Evolutionary conservation across 2,797 vertebrate species (phyloP).

Genomic region (Graptemys geographica): DNA sequence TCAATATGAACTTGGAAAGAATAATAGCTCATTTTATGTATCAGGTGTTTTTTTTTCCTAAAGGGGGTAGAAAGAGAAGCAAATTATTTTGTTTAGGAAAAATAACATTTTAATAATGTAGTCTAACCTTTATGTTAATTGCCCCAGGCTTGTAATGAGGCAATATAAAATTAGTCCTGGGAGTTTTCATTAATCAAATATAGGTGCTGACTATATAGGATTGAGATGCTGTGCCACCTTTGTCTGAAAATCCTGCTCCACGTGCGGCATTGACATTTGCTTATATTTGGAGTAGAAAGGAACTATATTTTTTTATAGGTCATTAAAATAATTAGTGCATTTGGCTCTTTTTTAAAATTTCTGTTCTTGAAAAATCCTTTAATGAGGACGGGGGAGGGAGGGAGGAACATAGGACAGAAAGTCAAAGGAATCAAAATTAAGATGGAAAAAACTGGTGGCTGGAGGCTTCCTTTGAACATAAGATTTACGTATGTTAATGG

Average conservation of each 20-base stretch:
- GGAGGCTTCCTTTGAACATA: constrained; percentile 66
- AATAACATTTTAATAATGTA: constrained; percentile 54
- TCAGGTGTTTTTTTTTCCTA: neutral
- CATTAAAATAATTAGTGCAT: constrained; percentile 74
- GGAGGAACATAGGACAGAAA: constrained; percentile 47
- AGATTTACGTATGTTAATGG: constrained; percentile 54
- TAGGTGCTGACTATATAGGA: constrained; percentile 48
- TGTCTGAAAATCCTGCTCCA: constrained; percentile 24
- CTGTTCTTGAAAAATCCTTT: constrained; percentile 58
- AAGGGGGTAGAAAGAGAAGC: constrained; percentile 20
- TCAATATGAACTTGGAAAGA: neutral
- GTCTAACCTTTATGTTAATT: constrained; percentile 73
- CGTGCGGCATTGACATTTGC: constrained; percentile 63
- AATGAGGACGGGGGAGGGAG: constrained; percentile 66
- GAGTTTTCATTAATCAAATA: constrained; percentile 77
- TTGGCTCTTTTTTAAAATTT: constrained; percentile 17
- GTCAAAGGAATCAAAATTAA: constrained; percentile 73
- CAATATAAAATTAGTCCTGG: constrained; percentile 69
- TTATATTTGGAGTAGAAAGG: constrained; percentile 62
- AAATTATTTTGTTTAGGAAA: constrained; percentile 37
- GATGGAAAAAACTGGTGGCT: constrained; percentile 59
- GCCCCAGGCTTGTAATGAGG: constrained; percentile 71
- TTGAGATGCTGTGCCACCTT: constrained; percentile 47
- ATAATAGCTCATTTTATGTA: constrained; percentile 32
- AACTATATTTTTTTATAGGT: constrained; percentile 35